These are phyloP conservation scores for Chlorops oryzae DNA, from an alignment of 1,140 invertebrate species.

Conservation along the genomic window DNA sequence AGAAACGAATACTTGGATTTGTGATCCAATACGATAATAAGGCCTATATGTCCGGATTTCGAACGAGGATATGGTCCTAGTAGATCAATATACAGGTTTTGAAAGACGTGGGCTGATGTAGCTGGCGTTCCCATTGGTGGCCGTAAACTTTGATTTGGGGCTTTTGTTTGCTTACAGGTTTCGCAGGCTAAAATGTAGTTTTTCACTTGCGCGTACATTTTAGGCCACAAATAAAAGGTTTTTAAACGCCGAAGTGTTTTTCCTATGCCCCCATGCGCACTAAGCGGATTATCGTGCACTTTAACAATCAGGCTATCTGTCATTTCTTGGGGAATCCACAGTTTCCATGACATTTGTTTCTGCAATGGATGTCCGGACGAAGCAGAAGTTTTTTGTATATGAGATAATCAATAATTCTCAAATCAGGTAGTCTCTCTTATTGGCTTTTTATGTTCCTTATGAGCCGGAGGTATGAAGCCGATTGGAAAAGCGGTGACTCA, in stretches of 20 bases:
- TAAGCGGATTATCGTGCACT: constrained; percentile 6
- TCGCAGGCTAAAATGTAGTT: constrained; percentile 8
- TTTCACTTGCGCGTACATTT: constrained; percentile 2
- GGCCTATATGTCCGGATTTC: constrained; percentile 7
- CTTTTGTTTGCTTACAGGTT: constrained; percentile 14
- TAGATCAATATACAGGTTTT: constrained; percentile 9
- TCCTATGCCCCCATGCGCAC: constrained; percentile 11
- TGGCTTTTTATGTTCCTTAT: no score
- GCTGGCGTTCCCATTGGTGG: constrained; percentile 12
- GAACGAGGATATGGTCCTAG: constrained; percentile 8
- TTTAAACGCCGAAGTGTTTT: constrained; percentile 12
- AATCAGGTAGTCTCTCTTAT: no score
- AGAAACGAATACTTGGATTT: constrained; percentile 10
- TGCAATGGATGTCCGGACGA: neutral
- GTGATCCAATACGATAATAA: constrained; percentile 11
- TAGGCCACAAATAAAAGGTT: constrained; percentile 12
- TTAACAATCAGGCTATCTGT: neutral
- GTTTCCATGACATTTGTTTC: constrained; percentile 5
- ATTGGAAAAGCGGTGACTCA: no score
- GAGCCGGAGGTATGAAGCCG: no score
- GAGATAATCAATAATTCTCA: no score
- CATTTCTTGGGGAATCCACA: constrained; percentile 12
- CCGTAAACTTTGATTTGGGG: constrained; percentile 11
- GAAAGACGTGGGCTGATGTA: constrained; percentile 5
- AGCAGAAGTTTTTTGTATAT: no score